phyloP scores from a whole-genome alignment of 92 coral and sea anemone genomes.

The Bergia sp. region DNA sequence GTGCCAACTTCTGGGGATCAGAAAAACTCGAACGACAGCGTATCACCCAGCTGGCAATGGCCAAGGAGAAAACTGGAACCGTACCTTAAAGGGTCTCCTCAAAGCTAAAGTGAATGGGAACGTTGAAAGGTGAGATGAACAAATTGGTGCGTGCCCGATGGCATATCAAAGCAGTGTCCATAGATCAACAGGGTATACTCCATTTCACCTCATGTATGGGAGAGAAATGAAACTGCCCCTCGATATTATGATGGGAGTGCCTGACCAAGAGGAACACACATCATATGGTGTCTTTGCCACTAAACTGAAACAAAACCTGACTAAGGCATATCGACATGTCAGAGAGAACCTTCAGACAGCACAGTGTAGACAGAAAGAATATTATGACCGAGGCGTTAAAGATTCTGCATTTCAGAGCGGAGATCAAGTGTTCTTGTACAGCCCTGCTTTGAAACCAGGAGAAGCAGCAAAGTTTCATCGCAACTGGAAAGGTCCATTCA shows the following conservation, averaged over 20 bases:
- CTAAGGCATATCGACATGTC: constrained; percentile 37
- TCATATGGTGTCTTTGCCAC: constrained; percentile 25
- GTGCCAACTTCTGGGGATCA: constrained; percentile 38
- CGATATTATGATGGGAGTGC: constrained; percentile 43
- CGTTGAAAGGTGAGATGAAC: constrained; percentile 43
- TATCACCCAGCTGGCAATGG: constrained; percentile 49
- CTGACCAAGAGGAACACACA: constrained; percentile 23
- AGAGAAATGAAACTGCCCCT: constrained; percentile 52
- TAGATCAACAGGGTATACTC: constrained; percentile 43
- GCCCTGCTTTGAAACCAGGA: constrained; percentile 44
- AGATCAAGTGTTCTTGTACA: constrained; percentile 54
- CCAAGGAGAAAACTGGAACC: constrained; percentile 43
- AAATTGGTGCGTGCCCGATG: constrained; percentile 50
- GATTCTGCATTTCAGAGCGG: constrained; percentile 45
- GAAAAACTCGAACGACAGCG: constrained; percentile 44
- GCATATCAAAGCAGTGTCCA: constrained; percentile 50
- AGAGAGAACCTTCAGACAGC: constrained; percentile 44
- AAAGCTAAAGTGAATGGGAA: constrained; percentile 35
- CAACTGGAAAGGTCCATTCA: constrained; percentile 60
- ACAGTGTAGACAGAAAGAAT: constrained; percentile 49
- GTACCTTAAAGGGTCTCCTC: constrained; percentile 40
- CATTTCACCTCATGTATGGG: constrained; percentile 47
- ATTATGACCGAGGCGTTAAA: constrained; percentile 37
- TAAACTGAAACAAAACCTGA: constrained; percentile 25
- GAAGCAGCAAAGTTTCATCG: constrained; percentile 61